Base-by-base conservation (phyloP, 1,140 invertebrate genomes). In the Dreissena polymorpha region DNA sequence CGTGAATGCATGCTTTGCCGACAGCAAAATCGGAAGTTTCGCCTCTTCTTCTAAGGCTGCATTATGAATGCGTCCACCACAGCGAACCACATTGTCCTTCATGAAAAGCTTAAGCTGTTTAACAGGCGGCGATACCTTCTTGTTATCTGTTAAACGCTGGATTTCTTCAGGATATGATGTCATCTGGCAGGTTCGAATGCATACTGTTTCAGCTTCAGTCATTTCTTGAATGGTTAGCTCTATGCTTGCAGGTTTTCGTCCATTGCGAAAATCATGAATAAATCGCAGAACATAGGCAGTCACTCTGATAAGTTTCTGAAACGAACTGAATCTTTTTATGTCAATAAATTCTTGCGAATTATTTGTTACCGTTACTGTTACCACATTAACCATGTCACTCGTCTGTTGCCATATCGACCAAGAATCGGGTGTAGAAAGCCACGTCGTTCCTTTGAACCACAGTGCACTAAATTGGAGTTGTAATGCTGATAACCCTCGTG, bases 1-100 rank as follows among this genome's bases (percentile, higher is more conserved):
- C 13, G 69, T 71, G 29, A 77, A 65, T 60, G 7, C 27, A 50
- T 76, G 72, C 60, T 60, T 78, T 63, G 77, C 78, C 49, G 80
- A 81, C 72, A 86, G 57, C n/a, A 83, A 65, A 10, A 86, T 60
- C n/a, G 74, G 80, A 53, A 63, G 78, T 78, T 75, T 85, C 10
- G 79, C 25, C n/a, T 39, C 18, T 3, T 86, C 27, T 10, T 55
- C 21, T 14, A 86, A 50, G 39, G 60, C 23, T 7, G 78, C 69
- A 60, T 85, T 85, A 27, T 82, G 63, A n/a, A 83, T 75, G 14
- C 80, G 53, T 21, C 85, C 85, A 5, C 60, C 70, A 21, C 74
- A 83, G 10, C 84, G 70, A n/a, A 85, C 18, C 18, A 75, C 16
- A n/a, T 50, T 25, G 16, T 81, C 39, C 67, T 80, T 60, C 23